These are phyloP conservation scores for Resseliella maxima DNA, from an alignment of 2,888 invertebrate genomes.

Conservation along the genomic window DNA sequence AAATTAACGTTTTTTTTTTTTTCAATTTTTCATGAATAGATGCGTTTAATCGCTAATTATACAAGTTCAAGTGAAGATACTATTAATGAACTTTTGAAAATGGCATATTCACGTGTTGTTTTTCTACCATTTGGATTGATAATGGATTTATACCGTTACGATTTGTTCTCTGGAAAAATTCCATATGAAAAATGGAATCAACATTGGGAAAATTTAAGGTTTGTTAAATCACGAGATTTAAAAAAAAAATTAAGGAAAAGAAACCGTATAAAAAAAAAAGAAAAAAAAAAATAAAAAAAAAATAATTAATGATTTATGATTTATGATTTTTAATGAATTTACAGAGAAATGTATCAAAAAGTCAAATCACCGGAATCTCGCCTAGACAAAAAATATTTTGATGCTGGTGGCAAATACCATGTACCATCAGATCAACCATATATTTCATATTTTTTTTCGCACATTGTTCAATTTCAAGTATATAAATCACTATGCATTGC, in stretches of 20 bases:
- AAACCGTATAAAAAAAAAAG: too few relatives aligned
- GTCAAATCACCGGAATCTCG: conserved; percentile 67
- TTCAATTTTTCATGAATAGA: neutral
- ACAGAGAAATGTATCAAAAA: conserved; percentile 60
- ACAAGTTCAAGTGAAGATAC: conserved; percentile 62
- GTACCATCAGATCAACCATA: conserved; percentile 68
- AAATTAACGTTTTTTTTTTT: neutral
- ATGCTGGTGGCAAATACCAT: conserved; percentile 69
- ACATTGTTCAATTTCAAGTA: conserved; percentile 83
- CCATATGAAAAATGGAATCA: conserved; percentile 67
- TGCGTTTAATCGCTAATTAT: conserved; percentile 57
- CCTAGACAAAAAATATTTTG: conserved; percentile 67
- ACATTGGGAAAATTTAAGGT: conserved; percentile 67
- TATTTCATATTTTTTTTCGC: conserved; percentile 71
- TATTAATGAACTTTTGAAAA: conserved; percentile 69
- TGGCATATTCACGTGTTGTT: conserved; percentile 69
- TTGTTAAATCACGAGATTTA: too few relatives aligned
- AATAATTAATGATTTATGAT: neutral
- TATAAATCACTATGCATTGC: conserved; percentile 76
- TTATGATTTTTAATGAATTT: neutral
- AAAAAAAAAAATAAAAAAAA: too few relatives aligned
- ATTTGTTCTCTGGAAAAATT: conserved; percentile 68
- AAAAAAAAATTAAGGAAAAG: neutral
- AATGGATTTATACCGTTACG: conserved; percentile 73
- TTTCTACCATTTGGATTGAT: conserved; percentile 72